Conservation (phyloP, 2,888 invertebrate species). For the Branchipolynoe longqiensis region DNA sequence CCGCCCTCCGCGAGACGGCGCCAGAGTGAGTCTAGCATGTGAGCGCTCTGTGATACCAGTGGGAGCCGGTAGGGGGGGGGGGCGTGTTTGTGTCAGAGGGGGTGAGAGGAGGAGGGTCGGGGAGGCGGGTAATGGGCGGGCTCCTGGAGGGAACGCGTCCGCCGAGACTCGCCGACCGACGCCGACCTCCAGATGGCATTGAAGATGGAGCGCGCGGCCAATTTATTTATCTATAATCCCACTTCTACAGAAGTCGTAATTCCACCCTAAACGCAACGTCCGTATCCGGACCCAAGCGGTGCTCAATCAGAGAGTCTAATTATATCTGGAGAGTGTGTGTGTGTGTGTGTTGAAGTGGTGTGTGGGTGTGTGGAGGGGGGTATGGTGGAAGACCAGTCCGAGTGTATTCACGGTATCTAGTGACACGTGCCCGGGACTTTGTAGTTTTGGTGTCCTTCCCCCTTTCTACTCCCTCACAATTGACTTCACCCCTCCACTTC, state of each 20-base stretch:
- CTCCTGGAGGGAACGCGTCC: slow-evolving; percentile 7
- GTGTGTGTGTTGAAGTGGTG: background rate
- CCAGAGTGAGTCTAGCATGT: background rate
- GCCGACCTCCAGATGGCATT: slow-evolving; percentile 38
- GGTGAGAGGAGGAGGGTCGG: background rate
- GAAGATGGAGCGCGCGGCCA: slow-evolving; percentile 7
- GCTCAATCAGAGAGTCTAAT: slow-evolving; percentile 9
- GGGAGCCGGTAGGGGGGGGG: too few species aligned
- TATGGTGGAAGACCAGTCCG: too few species aligned
- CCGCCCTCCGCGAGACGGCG: background rate
- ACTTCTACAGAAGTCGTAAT: slow-evolving; percentile 33
- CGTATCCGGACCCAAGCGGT: background rate
- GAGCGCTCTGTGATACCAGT: background rate
- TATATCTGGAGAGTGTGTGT: slow-evolving; percentile 7
- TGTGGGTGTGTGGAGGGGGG: background rate
- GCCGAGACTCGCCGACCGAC: background rate
- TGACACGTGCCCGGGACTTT: too few species aligned
- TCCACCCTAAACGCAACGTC: background rate
- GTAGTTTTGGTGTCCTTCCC: too few species aligned
- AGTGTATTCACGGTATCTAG: too few species aligned
- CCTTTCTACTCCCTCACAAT: too few species aligned
- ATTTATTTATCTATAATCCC: slow-evolving; percentile 27
- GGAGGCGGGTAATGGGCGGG: background rate
- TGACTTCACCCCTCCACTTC: too few species aligned
- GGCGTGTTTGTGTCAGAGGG: too few species aligned